Conservation (phyloP, 2,888 invertebrate genomes). For the Coleophora flavipennella region DNA sequence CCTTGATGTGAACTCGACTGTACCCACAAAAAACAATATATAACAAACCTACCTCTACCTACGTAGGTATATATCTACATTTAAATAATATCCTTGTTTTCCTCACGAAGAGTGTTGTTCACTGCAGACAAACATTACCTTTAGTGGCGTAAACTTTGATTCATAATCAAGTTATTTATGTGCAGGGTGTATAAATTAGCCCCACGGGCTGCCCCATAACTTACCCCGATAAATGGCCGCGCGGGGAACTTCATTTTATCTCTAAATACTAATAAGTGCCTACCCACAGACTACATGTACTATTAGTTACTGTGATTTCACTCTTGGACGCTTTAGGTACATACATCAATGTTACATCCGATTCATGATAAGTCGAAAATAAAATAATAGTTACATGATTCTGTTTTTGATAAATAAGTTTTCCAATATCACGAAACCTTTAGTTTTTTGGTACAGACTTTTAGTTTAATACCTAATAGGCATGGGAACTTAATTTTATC, state of each 20-base stretch:
- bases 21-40: too few species aligned
- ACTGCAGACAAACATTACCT: constrained; percentile 63
- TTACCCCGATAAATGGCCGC: constrained; percentile 73
- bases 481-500: too few species aligned
- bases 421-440: too few species aligned
- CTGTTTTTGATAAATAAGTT: constrained; percentile 61
- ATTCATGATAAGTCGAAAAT: too few species aligned
- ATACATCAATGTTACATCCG: too few species aligned
- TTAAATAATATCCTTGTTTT: constrained; percentile 53
- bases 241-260: constrained; percentile 72
- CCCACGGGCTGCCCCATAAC: constrained; percentile 68
- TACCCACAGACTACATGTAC: constrained; percentile 48
- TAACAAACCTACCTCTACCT: too few species aligned
- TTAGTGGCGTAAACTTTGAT: constrained; percentile 69
- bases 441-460: too few species aligned
- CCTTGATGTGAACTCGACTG: too few species aligned
- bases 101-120: constrained; percentile 59
- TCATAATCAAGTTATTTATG: constrained; percentile 74
- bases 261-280: constrained; percentile 70
- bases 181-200: constrained; percentile 73
- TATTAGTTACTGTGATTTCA: constrained; percentile 39
- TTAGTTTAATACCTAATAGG: too few species aligned
- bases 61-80: too few species aligned
- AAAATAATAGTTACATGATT: too few species aligned
- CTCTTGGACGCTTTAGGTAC: constrained; percentile 51